Base-by-base conservation (phyloP, 2,113 vertebrate genomes). In the Cynocephalus volans region DNA sequence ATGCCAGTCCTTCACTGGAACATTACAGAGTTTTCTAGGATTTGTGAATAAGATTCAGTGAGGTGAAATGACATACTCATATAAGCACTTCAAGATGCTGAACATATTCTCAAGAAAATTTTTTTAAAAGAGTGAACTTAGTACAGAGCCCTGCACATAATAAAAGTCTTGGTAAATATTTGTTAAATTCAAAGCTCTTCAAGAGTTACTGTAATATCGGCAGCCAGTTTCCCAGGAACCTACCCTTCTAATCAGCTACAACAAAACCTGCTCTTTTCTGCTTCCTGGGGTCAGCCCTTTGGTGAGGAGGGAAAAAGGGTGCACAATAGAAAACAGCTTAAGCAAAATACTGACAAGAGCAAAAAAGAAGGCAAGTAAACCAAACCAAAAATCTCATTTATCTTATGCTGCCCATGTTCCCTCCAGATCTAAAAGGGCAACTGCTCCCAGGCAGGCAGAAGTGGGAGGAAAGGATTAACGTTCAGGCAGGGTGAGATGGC, bases 341-440 rank as follows among this genome's bases (percentile, higher is more conserved):
- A 93, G 33, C n/a, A 82, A 12, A 83, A 95, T 80, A 69, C 65
- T 90, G 76, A 93, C 33, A 96, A 69, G 15, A 91, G 33, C 24
- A 72, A 77, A 92, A 92, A 54, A 65, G 45, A 89, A 86, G 21
- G 15, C 33, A 89, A 91, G 87, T n/a, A 90, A 64, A 90, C 50
- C 67, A 89, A 58, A 79, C 28, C 31, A 67, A 65, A 26, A 91
- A 31, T 90, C 21, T 67, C 79, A 88, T 93, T 93, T 91, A 85
- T 88, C 62, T 87, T 88, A 21, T 52, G 26, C 52, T 77, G 23
- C 11, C 1, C 52, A 83, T 41, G 18, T 90, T 10, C 62, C 58
- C 56, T 80, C 33, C 8, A 60, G 48, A 50, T 64, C 4, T 33
- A n/a, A 96, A 96, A 95, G 64, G 52, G 10, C 13, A 95, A 18